Conservation (phyloP, 2,888 invertebrate species). For the Actias luna region DNA sequence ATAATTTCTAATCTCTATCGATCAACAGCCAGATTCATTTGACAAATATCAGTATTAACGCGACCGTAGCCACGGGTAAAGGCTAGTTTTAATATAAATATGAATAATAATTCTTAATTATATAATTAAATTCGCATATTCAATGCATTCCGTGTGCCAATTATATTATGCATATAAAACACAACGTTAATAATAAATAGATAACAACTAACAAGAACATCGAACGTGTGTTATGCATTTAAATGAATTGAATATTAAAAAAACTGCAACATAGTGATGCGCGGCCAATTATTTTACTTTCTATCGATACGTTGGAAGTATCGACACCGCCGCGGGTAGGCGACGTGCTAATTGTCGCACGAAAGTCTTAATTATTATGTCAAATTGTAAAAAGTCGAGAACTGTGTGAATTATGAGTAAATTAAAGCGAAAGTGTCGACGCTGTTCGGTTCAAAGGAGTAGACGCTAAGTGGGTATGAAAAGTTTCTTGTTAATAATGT, state of each 20-base stretch:
- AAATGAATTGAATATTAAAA: slow-evolving; percentile 28
- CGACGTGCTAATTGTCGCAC: slow-evolving; percentile 5
- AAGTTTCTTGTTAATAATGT: slow-evolving; percentile 25
- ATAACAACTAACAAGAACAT: slow-evolving; percentile 34
- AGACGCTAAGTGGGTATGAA: slow-evolving; percentile 24
- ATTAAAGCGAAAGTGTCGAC: slow-evolving; percentile 25
- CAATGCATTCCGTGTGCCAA: not conserved
- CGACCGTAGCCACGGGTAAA: too few relatives aligned
- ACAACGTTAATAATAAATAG: slow-evolving; percentile 33
- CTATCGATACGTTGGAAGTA: slow-evolving; percentile 5
- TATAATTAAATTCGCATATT: not conserved
- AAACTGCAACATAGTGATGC: slow-evolving; percentile 15
- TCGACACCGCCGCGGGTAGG: not conserved
- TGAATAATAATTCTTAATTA: not conserved
- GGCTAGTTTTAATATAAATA: too few relatives aligned
- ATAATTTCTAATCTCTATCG: too few relatives aligned
- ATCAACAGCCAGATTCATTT: too few relatives aligned
- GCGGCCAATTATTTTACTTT: not conserved
- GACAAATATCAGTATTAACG: too few relatives aligned
- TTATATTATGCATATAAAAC: slow-evolving; percentile 25
- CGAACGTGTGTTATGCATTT: slow-evolving; percentile 21
- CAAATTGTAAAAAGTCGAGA: not conserved
- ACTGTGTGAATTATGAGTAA: slow-evolving; percentile 8
- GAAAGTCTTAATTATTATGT: not conserved
- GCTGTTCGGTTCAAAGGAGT: slow-evolving; percentile 20